These are phyloP conservation scores for Diogma glabrata DNA, from an alignment of 2,888 invertebrate genomes.

Conservation along the genomic window DNA sequence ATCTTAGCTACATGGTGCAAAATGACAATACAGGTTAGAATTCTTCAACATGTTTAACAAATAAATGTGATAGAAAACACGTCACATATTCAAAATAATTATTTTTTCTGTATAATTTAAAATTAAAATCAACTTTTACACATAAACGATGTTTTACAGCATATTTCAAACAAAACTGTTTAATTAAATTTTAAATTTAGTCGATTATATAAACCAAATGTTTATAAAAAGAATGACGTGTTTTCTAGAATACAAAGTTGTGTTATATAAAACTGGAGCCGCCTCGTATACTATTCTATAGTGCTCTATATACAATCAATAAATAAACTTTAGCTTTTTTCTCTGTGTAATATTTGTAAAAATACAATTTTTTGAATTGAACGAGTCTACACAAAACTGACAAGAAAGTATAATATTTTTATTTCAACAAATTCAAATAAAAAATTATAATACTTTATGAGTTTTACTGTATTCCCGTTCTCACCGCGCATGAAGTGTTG, in stretches of 20 bases:
- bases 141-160: too few relatives aligned
- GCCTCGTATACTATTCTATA: slow-evolving; percentile 7
- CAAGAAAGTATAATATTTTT: not conserved
- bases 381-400: not conserved
- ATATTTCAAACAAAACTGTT: too few relatives aligned
- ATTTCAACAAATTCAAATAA: not conserved
- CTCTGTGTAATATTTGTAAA: not conserved
- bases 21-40: too few relatives aligned
- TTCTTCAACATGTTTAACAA: too few relatives aligned
- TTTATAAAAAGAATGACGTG: too few relatives aligned
- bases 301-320: slow-evolving; percentile 2
- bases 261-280: slow-evolving; percentile 5
- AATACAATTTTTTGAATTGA: not conserved
- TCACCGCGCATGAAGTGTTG: slow-evolving; percentile 31
- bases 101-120: too few relatives aligned
- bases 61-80: too few relatives aligned
- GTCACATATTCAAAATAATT: too few relatives aligned
- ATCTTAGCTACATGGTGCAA: too few relatives aligned
- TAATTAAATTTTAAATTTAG: too few relatives aligned
- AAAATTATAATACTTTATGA: slow-evolving; percentile 22
- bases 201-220: too few relatives aligned
- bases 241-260: not conserved
- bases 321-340: not conserved
- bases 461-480: slow-evolving; percentile 31
- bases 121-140: too few relatives aligned